phyloP scores from a whole-genome alignment of 2,888 invertebrate genomes.

The Leptura quadrifasciata region DNA sequence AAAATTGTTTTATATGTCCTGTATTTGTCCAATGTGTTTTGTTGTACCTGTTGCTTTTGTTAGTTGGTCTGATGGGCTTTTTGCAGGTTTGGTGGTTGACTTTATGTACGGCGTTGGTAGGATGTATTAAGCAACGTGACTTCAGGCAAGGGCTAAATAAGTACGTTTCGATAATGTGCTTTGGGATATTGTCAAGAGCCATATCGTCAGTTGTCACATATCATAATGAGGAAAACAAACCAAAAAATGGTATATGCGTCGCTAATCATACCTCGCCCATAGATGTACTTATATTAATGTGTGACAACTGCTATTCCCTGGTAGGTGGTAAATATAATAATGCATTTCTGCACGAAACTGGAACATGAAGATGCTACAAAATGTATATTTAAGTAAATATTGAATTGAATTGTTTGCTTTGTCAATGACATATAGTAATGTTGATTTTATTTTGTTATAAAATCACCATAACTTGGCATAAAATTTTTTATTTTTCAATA shows the following conservation, averaged over 20 bases:
- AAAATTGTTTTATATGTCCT: neutral
- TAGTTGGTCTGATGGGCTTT: conserved; percentile 45
- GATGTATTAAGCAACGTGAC: conserved; percentile 86
- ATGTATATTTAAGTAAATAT: too few relatives aligned
- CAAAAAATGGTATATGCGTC: conserved; percentile 92
- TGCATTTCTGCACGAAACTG: neutral
- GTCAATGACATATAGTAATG: too few relatives aligned
- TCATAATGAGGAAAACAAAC: conserved; percentile 90
- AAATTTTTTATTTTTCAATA: too few relatives aligned
- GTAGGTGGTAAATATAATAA: conserved; percentile 78
- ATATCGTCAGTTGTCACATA: conserved; percentile 92
- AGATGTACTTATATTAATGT: conserved; percentile 96
- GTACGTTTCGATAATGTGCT: conserved; percentile 90
- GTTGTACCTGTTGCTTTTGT: conserved; percentile 18
- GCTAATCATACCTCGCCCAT: conserved; percentile 99
- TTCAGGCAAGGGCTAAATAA: conserved; percentile 88
- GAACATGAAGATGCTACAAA: neutral
- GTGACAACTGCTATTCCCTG: conserved; percentile 98
- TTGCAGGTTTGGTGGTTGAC: conserved; percentile 91
- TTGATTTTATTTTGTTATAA: too few relatives aligned
- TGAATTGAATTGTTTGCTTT: too few relatives aligned
- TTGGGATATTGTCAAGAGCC: conserved; percentile 93
- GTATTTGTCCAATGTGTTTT: neutral
- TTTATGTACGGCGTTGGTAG: conserved; percentile 89
- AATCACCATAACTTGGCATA: too few relatives aligned